Percentiles rank a stretch among this genome's conserved stretches.
phyloP scores from a whole-genome alignment of 2,113 vertebrate genomes.

The Columbina picui region DNA sequence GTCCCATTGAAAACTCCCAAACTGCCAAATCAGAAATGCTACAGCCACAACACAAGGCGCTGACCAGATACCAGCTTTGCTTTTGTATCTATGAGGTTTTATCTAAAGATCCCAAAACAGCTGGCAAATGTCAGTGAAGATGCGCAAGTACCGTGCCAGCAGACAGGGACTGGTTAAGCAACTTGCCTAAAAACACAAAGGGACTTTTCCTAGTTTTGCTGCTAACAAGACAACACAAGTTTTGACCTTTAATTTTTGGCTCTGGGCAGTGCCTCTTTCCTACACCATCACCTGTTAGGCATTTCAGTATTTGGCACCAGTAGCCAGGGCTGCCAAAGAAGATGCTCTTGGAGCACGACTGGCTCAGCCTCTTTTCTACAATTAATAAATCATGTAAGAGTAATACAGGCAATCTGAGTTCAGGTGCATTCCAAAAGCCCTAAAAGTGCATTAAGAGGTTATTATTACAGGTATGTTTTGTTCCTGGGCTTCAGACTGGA shows the following conservation, averaged over 20 bases:
- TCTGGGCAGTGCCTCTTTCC: not conserved
- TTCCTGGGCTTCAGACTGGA: not conserved
- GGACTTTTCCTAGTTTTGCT: slow-evolving; percentile 11
- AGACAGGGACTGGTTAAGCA: slow-evolving; percentile 1
- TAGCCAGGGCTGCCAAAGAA: not conserved
- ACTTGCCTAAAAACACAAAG: not conserved
- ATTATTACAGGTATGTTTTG: not conserved
- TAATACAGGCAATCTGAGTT: not conserved
- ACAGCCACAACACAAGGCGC: not conserved
- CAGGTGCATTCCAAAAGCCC: not conserved
- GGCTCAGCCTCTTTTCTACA: not conserved
- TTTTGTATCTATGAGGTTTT: not conserved
- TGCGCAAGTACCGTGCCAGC: not conserved
- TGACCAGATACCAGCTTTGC: not conserved
- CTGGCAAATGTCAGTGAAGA: not conserved
- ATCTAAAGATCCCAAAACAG: not conserved
- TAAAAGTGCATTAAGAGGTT: not conserved
- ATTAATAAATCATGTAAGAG: not conserved
- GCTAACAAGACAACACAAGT: slow-evolving; percentile 33
- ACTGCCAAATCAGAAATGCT: not conserved
- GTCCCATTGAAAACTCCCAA: not conserved
- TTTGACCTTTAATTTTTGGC: slow-evolving; percentile 36
- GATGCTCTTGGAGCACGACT: not conserved
- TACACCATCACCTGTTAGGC: not conserved
- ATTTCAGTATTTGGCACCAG: slow-evolving; percentile 7